phyloP scores from a whole-genome alignment of 2,113 vertebrate genomes.

The Sitta europaea region DNA sequence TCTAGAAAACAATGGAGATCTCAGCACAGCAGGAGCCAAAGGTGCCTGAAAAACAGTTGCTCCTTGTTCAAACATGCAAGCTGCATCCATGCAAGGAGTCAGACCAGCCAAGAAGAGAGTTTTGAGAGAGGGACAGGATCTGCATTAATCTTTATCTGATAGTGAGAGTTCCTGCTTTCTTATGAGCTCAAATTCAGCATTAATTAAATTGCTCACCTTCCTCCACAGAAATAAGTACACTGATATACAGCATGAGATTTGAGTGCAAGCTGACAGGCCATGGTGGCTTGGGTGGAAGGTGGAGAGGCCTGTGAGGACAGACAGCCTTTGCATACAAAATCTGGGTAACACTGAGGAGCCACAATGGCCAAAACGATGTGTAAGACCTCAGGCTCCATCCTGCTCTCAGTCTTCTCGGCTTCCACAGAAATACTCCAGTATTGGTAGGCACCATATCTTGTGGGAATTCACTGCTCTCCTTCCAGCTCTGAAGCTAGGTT shows the following conservation, averaged over 20 bases:
- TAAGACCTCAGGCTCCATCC: background rate
- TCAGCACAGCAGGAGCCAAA: background rate
- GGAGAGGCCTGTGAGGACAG: background rate
- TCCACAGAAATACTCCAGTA: background rate
- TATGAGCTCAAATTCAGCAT: background rate
- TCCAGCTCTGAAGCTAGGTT: background rate
- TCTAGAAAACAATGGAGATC: slow-evolving; percentile 22
- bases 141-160: background rate
- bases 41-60: background rate
- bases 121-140: background rate
- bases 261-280: background rate
- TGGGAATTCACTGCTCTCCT: background rate
- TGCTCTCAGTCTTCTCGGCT: background rate
- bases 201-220: background rate
- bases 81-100: background rate
- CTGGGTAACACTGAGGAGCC: accelerated
- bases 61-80: slow-evolving; percentile 12
- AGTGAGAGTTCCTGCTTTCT: background rate
- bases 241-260: background rate
- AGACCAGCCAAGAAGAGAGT: background rate
- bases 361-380: background rate
- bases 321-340: background rate
- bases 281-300: background rate
- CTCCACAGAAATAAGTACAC: background rate
- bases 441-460: background rate